Evolutionary conservation across 1,140 invertebrate genomes (phyloP).

Genomic region (Lineus longissimus): DNA sequence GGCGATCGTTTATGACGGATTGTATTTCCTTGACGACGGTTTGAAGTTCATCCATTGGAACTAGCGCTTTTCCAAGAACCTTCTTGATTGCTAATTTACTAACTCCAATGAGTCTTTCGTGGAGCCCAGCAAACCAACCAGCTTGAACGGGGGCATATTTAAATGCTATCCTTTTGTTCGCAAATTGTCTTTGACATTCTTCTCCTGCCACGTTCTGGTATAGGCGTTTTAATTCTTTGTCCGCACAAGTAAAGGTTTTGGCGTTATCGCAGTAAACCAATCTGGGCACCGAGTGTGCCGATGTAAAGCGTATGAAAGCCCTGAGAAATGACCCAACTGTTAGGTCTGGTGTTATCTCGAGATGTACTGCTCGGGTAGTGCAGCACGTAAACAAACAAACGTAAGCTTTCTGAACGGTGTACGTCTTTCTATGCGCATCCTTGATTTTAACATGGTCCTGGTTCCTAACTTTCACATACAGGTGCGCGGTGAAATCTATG

Average conservation of each 20-base stretch:
- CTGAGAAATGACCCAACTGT: not conserved
- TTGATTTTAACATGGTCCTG: no score
- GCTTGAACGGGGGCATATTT: slow-evolving; percentile 2
- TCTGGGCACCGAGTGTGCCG: not conserved
- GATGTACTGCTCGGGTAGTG: not conserved
- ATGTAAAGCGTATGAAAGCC: not conserved
- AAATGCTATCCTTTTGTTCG: not conserved
- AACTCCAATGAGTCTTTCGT: not conserved
- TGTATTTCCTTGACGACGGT: not conserved
- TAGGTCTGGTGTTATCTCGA: not conserved
- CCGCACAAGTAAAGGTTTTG: not conserved
- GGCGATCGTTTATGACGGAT: not conserved
- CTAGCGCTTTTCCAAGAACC: not conserved
- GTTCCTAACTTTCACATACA: not conserved
- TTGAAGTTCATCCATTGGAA: not conserved
- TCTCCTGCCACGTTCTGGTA: not conserved
- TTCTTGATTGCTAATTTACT: not conserved
- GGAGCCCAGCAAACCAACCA: not conserved
- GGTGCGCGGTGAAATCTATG: not conserved
- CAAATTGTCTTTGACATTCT: not conserved
- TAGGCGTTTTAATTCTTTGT: not conserved
- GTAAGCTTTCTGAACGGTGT: not conserved
- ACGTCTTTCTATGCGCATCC: no score
- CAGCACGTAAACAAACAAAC: slow-evolving; percentile 1
- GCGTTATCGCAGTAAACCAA: not conserved